Evolutionary conservation across 2,113 vertebrate species (phyloP).

Genomic region (Anolis sagrei): DNA sequence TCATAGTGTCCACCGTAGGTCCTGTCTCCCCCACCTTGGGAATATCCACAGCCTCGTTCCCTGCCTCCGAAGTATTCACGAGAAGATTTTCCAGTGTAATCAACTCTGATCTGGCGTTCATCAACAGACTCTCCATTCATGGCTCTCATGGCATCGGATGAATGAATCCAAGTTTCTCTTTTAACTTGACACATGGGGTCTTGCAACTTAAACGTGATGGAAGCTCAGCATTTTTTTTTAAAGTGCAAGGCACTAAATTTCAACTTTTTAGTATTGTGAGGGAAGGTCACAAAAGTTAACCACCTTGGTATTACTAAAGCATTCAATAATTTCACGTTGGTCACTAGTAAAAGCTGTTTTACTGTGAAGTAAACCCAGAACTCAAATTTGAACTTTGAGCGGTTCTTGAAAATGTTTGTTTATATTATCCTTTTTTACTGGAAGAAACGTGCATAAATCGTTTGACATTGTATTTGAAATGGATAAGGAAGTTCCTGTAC

Average conservation of each 20-base stretch:
- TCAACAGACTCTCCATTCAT: slow-evolving; percentile 92
- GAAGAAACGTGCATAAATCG: slow-evolving; percentile 47
- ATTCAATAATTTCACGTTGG: slow-evolving; percentile 19
- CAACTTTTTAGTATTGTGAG: slow-evolving; percentile 68
- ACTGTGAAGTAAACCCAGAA: slow-evolving; percentile 31
- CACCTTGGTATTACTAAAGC: slow-evolving; percentile 26
- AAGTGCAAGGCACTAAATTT: slow-evolving; percentile 32
- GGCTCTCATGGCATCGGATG: slow-evolving; percentile 84
- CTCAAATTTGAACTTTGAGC: slow-evolving; percentile 23
- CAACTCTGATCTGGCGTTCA: slow-evolving; percentile 85
- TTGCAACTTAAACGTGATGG: slow-evolving; percentile 33
- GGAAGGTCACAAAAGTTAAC: slow-evolving; percentile 42
- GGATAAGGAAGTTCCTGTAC: slow-evolving; percentile 47
- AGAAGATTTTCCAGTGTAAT: slow-evolving; percentile 86
- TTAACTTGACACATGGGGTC: slow-evolving; percentile 33
- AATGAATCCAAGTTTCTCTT: slow-evolving; percentile 70
- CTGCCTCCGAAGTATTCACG: slow-evolving; percentile 75
- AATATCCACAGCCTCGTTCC: slow-evolving; percentile 80
- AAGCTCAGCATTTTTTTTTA: slow-evolving; percentile 58
- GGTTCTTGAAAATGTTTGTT: slow-evolving; percentile 48
- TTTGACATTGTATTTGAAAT: slow-evolving; percentile 52
- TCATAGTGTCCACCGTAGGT: slow-evolving; percentile 78
- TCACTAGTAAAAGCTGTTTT: slow-evolving; percentile 36
- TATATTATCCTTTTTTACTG: slow-evolving; percentile 53
- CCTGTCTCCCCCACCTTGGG: slow-evolving; percentile 76